Conservation (phyloP, 2,888 invertebrate genomes). For the Digitonthophagus gazella region DNA sequence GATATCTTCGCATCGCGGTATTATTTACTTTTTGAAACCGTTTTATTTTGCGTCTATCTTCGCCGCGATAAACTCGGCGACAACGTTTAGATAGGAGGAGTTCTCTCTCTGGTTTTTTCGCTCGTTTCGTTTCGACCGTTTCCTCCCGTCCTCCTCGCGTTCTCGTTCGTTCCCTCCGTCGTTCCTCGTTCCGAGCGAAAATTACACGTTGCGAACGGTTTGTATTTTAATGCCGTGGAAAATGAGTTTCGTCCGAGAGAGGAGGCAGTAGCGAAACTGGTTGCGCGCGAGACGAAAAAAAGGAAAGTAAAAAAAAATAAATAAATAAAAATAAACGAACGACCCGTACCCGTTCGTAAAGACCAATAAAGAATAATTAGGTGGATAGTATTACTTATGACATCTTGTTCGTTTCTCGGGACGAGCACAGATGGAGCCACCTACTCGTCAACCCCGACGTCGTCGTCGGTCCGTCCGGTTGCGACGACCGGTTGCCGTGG, state of each 20-base stretch:
- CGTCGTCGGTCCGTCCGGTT: too few relatives aligned
- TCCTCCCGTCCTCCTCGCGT: not conserved
- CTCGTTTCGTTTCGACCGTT: not conserved
- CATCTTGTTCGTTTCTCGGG: conserved; percentile 32
- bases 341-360: conserved; percentile 36
- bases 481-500: too few relatives aligned
- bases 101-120: conserved; percentile 17
- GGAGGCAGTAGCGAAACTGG: conserved; percentile 43
- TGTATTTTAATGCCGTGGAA: conserved; percentile 25
- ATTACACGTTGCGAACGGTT: conserved; percentile 20
- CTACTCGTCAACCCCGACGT: conserved; percentile 33
- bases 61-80: conserved; percentile 26
- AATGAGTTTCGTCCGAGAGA: conserved; percentile 23
- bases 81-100: conserved; percentile 21
- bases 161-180: not conserved
- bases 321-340: conserved; percentile 37
- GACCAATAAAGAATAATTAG: conserved; percentile 46
- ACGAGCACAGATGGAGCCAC: conserved; percentile 34
- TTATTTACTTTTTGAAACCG: conserved; percentile 28
- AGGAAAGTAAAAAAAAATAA: conserved; percentile 37
- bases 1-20: conserved; percentile 36
- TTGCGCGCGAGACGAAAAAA: conserved; percentile 42
- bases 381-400: conserved; percentile 41
- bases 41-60: conserved; percentile 29
- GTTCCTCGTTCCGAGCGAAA: conserved; percentile 17